Evolutionary conservation across 2,113 vertebrate genomes (phyloP), one percentile per base, ranked within the genome.

Genomic region (Callionymus lyra): DNA sequence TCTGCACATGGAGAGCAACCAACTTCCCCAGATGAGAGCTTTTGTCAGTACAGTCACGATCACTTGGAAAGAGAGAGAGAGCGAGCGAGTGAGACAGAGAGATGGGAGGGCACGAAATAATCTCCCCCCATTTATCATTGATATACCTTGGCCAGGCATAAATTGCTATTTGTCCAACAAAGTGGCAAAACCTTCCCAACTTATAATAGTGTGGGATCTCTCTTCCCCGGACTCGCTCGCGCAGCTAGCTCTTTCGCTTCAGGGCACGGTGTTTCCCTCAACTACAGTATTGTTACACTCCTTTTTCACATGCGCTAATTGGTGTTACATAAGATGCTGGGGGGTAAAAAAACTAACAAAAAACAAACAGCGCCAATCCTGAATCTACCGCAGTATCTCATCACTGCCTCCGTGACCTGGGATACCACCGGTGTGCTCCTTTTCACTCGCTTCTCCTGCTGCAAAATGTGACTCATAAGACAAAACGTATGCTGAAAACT

Each of bases 1-100:
- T 81, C 76, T 83, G 81, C 72, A 78, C 76, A 82, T 78, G 74
- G 72, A 81, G 64, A 76, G 63, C 74, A 73, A 79, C 74, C 74
- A 75, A 78, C 76, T 80, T 76, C 59, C 68, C 69, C 58, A 83
- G 68, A 76, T 77, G 71, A 80, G 74, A 52, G 70, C 70, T 76
- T 74, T 82, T 82, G 68, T 79, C 68, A 80, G 78, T 80, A 59
- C 62, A 79, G 68, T 76, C 72, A 74, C 69, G 67, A 72, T 76
- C 68, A 56, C 66, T 39, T 15, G 51, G 51, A 59, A 50, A 47
- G 56, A 38, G 46, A 16, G 50, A 34, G 41, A 16, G 34, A 14
- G 34, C 17, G 21, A 9, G 39, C 2, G 27, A 45, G 27, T 36
- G 50, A 41, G 65, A 36, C 47, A 41, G 65, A 59, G 65, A 36